Evolutionary conservation across 2,888 invertebrate genomes (phyloP).

Genomic region (Melanostoma scalare): DNA sequence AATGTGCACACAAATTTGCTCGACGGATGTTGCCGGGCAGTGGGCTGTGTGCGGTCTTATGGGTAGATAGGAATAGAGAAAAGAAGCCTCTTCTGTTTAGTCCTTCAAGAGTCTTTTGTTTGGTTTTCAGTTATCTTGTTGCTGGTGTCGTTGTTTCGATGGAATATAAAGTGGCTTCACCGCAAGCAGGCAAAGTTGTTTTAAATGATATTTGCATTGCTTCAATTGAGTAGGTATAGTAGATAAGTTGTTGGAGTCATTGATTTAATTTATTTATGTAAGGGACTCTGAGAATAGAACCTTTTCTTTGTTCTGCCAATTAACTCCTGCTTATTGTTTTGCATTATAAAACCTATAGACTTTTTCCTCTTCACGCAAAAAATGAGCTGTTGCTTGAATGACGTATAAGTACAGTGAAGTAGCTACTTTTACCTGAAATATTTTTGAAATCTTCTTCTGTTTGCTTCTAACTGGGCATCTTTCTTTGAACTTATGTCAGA

Average conservation of each 20-base stretch:
- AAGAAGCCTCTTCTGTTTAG: not conserved
- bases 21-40: not conserved
- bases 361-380: no score
- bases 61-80: slow-evolving; percentile 2
- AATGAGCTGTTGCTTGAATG: no score
- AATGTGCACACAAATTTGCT: slow-evolving; percentile 34
- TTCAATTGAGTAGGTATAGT: slow-evolving; percentile 1
- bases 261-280: slow-evolving; percentile 20
- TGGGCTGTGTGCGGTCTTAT: not conserved
- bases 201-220: slow-evolving; percentile 30
- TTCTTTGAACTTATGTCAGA: no score
- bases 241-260: not conserved
- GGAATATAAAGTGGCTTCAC: slow-evolving; percentile 49
- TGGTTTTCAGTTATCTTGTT: slow-evolving; percentile 27
- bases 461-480: no score
- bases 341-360: no score
- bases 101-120: slow-evolving; percentile 7
- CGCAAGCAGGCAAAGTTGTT: slow-evolving; percentile 37
- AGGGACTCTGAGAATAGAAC: slow-evolving; percentile 8
- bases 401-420: no score
- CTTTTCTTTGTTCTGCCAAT: slow-evolving; percentile 31
- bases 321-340: slow-evolving; percentile 20
- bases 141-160: slow-evolving; percentile 39
- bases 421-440: no score
- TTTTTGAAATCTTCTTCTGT: no score